phyloP scores from a whole-genome alignment of 2,888 invertebrate genomes.

The Scotopteryx bipunctaria region DNA sequence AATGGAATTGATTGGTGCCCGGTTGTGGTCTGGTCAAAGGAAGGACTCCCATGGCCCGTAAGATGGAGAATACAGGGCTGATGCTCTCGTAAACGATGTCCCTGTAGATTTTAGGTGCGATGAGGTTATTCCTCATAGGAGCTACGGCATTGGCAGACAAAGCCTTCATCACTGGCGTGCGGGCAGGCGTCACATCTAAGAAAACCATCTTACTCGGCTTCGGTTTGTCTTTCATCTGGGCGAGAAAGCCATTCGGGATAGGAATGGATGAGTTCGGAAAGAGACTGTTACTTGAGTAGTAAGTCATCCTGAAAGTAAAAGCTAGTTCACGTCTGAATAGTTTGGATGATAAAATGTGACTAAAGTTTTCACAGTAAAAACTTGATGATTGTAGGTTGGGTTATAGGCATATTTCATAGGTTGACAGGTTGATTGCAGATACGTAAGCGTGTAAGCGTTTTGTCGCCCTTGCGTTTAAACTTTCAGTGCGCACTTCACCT shows the following conservation, averaged over 20 bases:
- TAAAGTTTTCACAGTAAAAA: conserved; percentile 48
- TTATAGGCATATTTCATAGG: conserved; percentile 58
- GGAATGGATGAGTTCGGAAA: conserved; percentile 50
- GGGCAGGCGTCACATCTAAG: conserved; percentile 69
- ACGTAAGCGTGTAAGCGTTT: conserved; percentile 54
- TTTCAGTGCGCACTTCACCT: conserved; percentile 69
- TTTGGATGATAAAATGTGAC: conserved; percentile 41
- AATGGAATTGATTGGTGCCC: conserved; percentile 73
- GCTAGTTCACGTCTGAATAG: conserved; percentile 29
- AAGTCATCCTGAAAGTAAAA: conserved; percentile 55
- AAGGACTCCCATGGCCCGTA: conserved; percentile 84
- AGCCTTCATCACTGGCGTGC: conserved; percentile 55
- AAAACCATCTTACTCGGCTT: conserved; percentile 62
- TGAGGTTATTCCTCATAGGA: conserved; percentile 64
- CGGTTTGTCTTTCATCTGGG: conserved; percentile 56
- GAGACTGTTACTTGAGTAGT: conserved; percentile 56
- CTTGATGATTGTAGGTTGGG: conserved; percentile 49
- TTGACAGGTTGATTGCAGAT: conserved; percentile 72
- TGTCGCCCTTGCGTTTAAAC: conserved; percentile 61
- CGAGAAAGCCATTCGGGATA: conserved; percentile 63
- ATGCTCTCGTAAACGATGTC: conserved; percentile 77
- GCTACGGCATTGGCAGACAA: conserved; percentile 57
- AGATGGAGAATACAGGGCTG: conserved; percentile 68
- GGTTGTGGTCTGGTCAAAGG: conserved; percentile 81
- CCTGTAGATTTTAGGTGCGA: conserved; percentile 57